Percentiles rank a stretch among this genome's conserved stretches.
Conservation (phyloP, 1,140 invertebrate genomes). For the Chelonus insularis region DNA sequence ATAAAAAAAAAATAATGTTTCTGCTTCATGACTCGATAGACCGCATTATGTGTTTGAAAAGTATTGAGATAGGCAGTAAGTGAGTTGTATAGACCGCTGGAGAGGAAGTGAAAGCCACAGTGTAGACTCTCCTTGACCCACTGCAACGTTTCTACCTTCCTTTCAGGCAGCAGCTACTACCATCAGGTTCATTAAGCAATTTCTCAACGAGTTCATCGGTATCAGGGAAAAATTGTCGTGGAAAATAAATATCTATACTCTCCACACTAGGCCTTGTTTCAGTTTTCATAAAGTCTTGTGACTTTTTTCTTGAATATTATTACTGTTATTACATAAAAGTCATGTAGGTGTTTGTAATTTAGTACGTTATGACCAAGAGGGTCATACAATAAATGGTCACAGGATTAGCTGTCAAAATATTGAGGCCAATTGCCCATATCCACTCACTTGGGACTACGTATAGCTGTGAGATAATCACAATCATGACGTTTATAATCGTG, state of each 20-base stretch:
- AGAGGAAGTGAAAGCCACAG: slow-evolving; percentile 59
- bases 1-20: neutral
- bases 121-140: slow-evolving; percentile 60
- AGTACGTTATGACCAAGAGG: slow-evolving; percentile 2
- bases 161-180: slow-evolving; percentile 42
- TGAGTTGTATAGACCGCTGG: slow-evolving; percentile 30
- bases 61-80: neutral
- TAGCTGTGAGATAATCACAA: neutral
- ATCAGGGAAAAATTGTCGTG: slow-evolving; percentile 15
- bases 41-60: neutral
- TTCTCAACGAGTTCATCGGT: slow-evolving; percentile 37
- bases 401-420: slow-evolving; percentile 2
- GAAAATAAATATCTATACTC: slow-evolving; percentile 1
- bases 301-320: neutral
- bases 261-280: neutral
- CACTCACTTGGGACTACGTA: neutral
- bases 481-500: neutral
- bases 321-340: neutral
- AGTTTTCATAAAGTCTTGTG: too few species aligned
- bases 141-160: slow-evolving; percentile 61
- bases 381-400: neutral
- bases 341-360: neutral
- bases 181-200: slow-evolving; percentile 59
- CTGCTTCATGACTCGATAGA: neutral
- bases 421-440: slow-evolving; percentile 8